Evolutionary conservation across 2,888 invertebrate genomes (phyloP), one percentile per base, ranked within the genome.

Genomic region (Lithophane ornitopus): DNA sequence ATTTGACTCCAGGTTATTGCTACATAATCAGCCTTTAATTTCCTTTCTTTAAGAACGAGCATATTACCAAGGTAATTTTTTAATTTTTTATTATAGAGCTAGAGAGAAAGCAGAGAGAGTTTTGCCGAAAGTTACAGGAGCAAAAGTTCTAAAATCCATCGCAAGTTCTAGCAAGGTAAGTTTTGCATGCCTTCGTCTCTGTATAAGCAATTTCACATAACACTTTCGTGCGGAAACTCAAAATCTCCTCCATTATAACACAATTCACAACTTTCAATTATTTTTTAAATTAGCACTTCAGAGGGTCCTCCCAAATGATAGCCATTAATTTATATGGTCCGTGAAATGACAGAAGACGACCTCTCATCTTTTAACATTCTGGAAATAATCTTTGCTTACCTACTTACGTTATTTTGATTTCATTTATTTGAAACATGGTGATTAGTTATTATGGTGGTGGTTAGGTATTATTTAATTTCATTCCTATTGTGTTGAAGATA

Each of bases 251-350:
- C 26, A 41, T 80, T 34, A 74, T 46, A 54, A 73, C 26, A 77
- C 41, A 52, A 34, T 52, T 80, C 49, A 63, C 41, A 71, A 62
- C 14, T 49, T 78, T 63, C 63, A 81, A 81, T 80, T 80, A 63
- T 81, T 73, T 80, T 81, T 74, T 74, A 58, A 80, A 44, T 74
- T 14, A 81, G 19, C 74, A 63, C 74, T 74, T 81, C 14, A 26
- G 22, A 80, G 46, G 81, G 49, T 63, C 81, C 26, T 80, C 26
- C 9, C 49, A 72, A 80, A 80, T 63, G 63, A 58, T 49, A 34
- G 49, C 34, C 81, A 34, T 77, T 77, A 58, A 63, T 78, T 63
- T 81, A 73, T 74, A 81, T 81, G 81, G 49, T 52, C 49, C 77
- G 81, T 78, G 56, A 73, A 78, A 78, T 74, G 56, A 41, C 49